Evolutionary conservation across 2,888 invertebrate species (phyloP), one percentile per base, ranked within the genome.

Genomic region (Drosophila helvetica): DNA sequence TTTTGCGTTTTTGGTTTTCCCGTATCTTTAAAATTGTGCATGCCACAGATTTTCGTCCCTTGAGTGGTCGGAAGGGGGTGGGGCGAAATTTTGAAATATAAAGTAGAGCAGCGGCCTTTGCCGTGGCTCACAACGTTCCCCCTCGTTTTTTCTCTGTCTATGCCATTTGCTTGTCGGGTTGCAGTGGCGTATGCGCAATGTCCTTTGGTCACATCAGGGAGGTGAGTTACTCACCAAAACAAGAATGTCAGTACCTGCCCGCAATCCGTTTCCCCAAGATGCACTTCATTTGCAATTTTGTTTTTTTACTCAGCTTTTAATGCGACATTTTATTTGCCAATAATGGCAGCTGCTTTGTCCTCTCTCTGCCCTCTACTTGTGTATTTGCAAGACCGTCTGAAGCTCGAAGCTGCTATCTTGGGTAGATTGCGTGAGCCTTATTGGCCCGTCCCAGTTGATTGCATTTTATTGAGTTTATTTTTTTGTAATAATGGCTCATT

Each of bases 211-310:
- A 53, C 43, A 42, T 17, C 42, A 17, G 64, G 30, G 53, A 50
- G 64, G 53, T 53, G 43, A 25, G 63, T 1, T 7, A 25, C 7
- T 5, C 22, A 22, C 22, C 3, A 22, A 61, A 47, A 53, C 53
- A 48, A 65, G 65, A 65, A 63, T 63, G 63, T 50, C 38, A 15
- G 15, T 6, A 2, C 38, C 15, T 38, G 6, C 1, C 15, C 46
- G 15, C 46, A 56, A 30, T 46, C 46, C 30, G n/a, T 52, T 42
- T 63, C 33, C 52, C 63, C 52, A 33, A 42, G 52, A 53, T 69
- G 56, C 51, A 61, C 56, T 68, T 70, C 62, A 69, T 69, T 70
- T 69, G 56, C 56, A 62, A 56, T 69, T 70, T 69, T 51, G 51
- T 55, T 60, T 68, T 52, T 54, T 43, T 30, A 43, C 15, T 50